Conservation (phyloP, 2,888 invertebrate genomes). For the Taenaris catops region DNA sequence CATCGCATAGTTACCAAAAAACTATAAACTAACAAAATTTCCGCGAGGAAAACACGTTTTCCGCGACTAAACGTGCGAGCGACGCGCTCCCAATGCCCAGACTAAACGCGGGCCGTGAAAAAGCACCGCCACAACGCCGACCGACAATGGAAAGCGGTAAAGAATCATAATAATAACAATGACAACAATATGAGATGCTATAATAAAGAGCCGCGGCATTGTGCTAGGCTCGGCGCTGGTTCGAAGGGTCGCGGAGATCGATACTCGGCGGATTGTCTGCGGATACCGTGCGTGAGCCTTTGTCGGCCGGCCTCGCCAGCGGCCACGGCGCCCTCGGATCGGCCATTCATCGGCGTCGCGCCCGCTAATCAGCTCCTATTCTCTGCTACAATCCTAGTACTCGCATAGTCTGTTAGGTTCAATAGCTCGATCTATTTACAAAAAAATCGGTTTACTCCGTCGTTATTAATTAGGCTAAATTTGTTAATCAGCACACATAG, state of each 20-base stretch:
- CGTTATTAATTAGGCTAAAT: no score
- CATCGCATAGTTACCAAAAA: constrained; percentile 47
- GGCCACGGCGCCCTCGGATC: constrained; percentile 30
- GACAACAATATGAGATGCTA: constrained; percentile 81
- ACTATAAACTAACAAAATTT: constrained; percentile 55
- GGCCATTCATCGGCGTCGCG: constrained; percentile 49
- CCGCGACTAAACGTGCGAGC: constrained; percentile 76
- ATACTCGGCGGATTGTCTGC: constrained; percentile 73
- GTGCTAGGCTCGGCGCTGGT: constrained; percentile 73
- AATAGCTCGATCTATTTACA: constrained; percentile 6
- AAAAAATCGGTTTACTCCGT: no score
- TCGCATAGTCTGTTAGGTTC: constrained; percentile 2
- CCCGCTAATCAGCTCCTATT: constrained; percentile 57
- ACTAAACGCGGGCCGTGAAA: constrained; percentile 79
- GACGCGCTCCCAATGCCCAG: constrained; percentile 76
- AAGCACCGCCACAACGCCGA: constrained; percentile 78
- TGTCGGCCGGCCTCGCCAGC: constrained; percentile 38
- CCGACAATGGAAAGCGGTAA: constrained; percentile 80
- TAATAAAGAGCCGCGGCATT: constrained; percentile 79
- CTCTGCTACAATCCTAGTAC: constrained; percentile 20
- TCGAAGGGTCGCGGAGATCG: constrained; percentile 78
- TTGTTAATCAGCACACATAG: no score
- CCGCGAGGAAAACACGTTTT: constrained; percentile 72
- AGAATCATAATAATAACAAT: constrained; percentile 81
- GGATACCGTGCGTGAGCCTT: constrained; percentile 68